Base-by-base conservation (phyloP, 2,888 invertebrate genomes). In the Prosopocoilus inquinatus region DNA sequence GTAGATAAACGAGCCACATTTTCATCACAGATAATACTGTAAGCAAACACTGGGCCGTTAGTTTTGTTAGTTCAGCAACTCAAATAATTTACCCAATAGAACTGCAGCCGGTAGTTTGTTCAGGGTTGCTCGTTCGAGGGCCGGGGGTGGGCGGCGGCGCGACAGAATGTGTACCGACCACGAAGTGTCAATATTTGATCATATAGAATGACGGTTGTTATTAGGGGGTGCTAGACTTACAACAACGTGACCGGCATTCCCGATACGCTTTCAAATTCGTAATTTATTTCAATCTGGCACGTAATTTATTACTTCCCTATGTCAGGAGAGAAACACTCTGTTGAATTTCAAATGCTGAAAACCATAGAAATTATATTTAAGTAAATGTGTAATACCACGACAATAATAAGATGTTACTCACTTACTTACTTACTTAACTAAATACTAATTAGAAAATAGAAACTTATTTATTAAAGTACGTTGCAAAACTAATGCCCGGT, bases 1-100 rank as follows among this genome's bases (percentile, higher is more conserved):
- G 52, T 53, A 35, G 58, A 62, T 60, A 61, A 62, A 70, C 72
- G 71, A 70, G 69, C 73, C 75, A 72, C 74, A 73, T 75, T 75
- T 75, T 75, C 75, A 75, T 76, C 75, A 75, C 74, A 73, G 75
- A 75, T 77, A 76, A 77, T 76, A 74, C 75, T 65, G 68, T 70
- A 67, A 63, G 74, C 70, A 77, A 76, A 77, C 73, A 76, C 61
- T 63, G 67, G 71, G 66, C 74, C 73, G 76, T 76, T 76, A 75
- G 75, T 75, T 76, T 74, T 77, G 75, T 77, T 77, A 76, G 77
- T 76, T 76, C 72, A 76, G 75, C 73, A 77, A 76, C 76, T 77
- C 76, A 76, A 77, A 76, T 77, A 76, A 77, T 77, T 76, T 76
- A 75, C 75, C 74, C 75, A 70, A 73, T 74, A 74, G 75, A 72